Conservation (phyloP, 2,888 invertebrate genomes). For the Tetanocera ferruginea region DNA sequence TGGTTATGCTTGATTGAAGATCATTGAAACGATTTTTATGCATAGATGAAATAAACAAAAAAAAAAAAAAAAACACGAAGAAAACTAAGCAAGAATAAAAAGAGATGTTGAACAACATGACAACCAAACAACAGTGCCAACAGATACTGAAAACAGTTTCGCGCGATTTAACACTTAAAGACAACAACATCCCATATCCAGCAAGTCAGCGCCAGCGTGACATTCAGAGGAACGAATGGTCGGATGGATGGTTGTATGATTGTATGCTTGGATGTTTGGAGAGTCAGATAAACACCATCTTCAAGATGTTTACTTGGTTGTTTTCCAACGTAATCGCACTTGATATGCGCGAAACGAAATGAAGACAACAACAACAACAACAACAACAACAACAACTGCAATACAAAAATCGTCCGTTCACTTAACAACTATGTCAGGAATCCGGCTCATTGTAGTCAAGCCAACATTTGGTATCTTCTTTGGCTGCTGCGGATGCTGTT, state of each 20-base stretch:
- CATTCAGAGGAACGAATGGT: background rate
- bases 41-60: background rate
- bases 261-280: background rate
- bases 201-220: conserved; percentile 14
- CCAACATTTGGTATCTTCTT: conserved; percentile 40
- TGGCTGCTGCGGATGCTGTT: conserved; percentile 8
- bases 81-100: background rate
- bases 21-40: conserved; percentile 48
- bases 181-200: conserved; percentile 10
- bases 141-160: conserved; percentile 33
- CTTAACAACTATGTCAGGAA: conserved; percentile 65
- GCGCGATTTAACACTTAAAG: conserved; percentile 36
- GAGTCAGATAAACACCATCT: conserved; percentile 7
- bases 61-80: no score
- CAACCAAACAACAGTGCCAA: conserved; percentile 2
- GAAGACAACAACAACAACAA: conserved; percentile 11
- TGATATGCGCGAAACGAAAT: conserved; percentile 48
- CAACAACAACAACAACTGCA: conserved; percentile 16
- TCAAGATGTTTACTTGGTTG: conserved; percentile 8
- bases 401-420: conserved; percentile 56
- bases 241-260: background rate
- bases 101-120: background rate
- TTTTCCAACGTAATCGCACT: conserved; percentile 47
- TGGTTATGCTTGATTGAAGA: conserved; percentile 60
- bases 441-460: conserved; percentile 49